These are phyloP conservation scores for Clepsis dumicolana DNA, from an alignment of 2,888 invertebrate species.

Conservation along the genomic window DNA sequence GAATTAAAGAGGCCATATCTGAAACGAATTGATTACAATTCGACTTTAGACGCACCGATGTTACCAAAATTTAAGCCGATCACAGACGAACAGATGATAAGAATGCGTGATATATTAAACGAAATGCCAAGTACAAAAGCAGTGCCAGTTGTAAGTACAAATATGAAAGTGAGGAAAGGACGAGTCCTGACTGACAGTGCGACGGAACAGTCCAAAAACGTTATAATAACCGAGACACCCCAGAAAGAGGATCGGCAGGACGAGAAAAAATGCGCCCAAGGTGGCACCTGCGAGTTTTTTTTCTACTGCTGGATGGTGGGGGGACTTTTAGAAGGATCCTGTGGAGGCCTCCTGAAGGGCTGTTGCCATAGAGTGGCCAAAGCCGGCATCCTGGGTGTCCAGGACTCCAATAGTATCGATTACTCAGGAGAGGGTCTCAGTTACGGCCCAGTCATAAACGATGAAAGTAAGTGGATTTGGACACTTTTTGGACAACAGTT, in stretches of 20 bases:
- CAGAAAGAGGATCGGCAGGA: constrained; percentile 64
- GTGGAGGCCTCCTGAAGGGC: constrained; percentile 93
- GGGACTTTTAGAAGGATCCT: constrained; percentile 94
- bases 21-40: constrained; percentile 61
- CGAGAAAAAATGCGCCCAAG: constrained; percentile 88
- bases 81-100: constrained; percentile 75
- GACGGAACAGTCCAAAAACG: constrained; percentile 43
- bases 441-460: constrained; percentile 92
- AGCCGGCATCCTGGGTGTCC: constrained; percentile 87
- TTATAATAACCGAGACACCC: constrained; percentile 46
- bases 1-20: constrained; percentile 51
- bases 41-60: constrained; percentile 52
- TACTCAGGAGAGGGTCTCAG: constrained; percentile 87
- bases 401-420: constrained; percentile 88
- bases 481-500: constrained; percentile 12
- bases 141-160: constrained; percentile 50
- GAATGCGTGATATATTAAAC: constrained; percentile 72
- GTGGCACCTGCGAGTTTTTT: constrained; percentile 95
- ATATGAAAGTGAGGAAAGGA: constrained; percentile 58
- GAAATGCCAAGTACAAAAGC: constrained; percentile 59
- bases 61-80: constrained; percentile 79
- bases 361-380: constrained; percentile 94
- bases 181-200: constrained; percentile 55
- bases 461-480: constrained; percentile 89
- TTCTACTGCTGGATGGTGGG: constrained; percentile 96